These are phyloP conservation scores for Lordiphosa clarofinis DNA, from an alignment of 1,140 invertebrate species.

Conservation along the genomic window DNA sequence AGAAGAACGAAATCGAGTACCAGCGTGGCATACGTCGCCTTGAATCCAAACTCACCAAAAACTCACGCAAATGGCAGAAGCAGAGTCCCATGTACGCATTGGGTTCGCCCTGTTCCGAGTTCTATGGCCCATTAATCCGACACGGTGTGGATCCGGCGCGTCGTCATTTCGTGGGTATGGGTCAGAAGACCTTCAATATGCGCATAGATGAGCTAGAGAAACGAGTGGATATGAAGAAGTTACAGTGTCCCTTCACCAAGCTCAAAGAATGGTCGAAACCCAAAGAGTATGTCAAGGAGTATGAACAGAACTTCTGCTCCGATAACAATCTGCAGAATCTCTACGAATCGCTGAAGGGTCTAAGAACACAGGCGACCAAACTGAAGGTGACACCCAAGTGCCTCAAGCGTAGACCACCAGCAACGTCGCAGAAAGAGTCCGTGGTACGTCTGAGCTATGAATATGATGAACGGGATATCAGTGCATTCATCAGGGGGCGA, in stretches of 20 bases:
- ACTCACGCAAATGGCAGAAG: conserved; percentile 51
- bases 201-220: conserved; percentile 71
- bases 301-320: conserved; percentile 68
- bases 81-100: conserved; percentile 80
- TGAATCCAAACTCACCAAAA: conserved; percentile 33
- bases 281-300: conserved; percentile 56
- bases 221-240: conserved; percentile 26
- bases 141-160: conserved; percentile 81
- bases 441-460: conserved; percentile 3
- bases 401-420: conserved; percentile 19
- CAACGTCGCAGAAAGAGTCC: neutral
- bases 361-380: conserved; percentile 28
- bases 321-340: conserved; percentile 63
- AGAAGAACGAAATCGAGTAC: conserved; percentile 74
- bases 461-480: conserved; percentile 1
- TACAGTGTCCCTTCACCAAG: conserved; percentile 64
- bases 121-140: conserved; percentile 81
- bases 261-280: conserved; percentile 69
- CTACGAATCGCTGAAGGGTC: conserved; percentile 48
- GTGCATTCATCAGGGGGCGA: too few species aligned
- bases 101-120: conserved; percentile 80
- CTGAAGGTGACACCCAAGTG: conserved; percentile 48
- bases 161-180: conserved; percentile 66
- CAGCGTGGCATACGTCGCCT: conserved; percentile 70
- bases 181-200: conserved; percentile 60